These are phyloP conservation scores for Beaufortia kweichowensis DNA, from an alignment of 2,113 vertebrate genomes.

Conservation along the genomic window DNA sequence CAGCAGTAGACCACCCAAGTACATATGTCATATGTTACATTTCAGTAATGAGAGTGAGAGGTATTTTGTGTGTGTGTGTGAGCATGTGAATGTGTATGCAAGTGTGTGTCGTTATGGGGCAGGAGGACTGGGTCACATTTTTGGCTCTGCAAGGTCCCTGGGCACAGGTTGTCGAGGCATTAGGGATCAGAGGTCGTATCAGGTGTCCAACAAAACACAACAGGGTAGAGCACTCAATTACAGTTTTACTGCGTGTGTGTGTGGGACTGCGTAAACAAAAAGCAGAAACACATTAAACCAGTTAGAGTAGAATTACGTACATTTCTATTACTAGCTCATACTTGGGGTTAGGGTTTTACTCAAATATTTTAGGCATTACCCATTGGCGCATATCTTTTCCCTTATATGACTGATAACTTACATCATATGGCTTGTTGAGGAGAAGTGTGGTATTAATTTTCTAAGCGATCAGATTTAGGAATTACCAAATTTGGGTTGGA, in stretches of 20 bases:
- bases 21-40: constrained; percentile 27
- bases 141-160: constrained; percentile 19
- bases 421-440: too few species aligned
- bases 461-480: too few species aligned
- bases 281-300: constrained; percentile 15
- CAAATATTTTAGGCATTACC: too few species aligned
- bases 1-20: constrained; percentile 35
- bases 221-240: not conserved
- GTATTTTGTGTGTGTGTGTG: not conserved
- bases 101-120: constrained; percentile 4
- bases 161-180: constrained; percentile 37
- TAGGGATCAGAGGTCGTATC: constrained; percentile 43
- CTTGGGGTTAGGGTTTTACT: not conserved
- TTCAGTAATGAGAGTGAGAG: constrained; percentile 39
- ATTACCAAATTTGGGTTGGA: too few species aligned
- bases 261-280: not conserved
- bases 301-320: not conserved
- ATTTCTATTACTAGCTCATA: not conserved
- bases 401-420: too few species aligned
- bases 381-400: not conserved
- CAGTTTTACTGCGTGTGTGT: constrained; percentile 29
- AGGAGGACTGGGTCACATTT: constrained; percentile 43
- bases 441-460: too few species aligned
- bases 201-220: constrained; percentile 39
- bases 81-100: constrained; percentile 13